These are phyloP conservation scores for Musca domestica DNA, from an alignment of 1,140 invertebrate genomes.

Conservation along the genomic window DNA sequence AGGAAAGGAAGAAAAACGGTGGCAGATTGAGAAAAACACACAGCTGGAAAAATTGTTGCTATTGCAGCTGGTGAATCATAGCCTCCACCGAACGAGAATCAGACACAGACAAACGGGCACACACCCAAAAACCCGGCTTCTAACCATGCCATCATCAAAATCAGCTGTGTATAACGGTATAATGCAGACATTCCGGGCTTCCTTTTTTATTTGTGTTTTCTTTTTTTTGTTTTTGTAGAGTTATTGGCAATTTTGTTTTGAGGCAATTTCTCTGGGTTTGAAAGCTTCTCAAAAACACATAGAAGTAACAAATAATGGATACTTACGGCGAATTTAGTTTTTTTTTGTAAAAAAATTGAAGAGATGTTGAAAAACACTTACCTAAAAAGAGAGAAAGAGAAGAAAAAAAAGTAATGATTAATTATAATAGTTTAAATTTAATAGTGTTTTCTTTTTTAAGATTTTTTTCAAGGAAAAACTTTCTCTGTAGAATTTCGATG, in stretches of 20 bases:
- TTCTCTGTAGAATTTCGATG: neutral
- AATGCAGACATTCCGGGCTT: slow-evolving; percentile 2
- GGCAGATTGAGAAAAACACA: no score
- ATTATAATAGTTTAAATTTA: slow-evolving; percentile 6
- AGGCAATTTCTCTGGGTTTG: no score
- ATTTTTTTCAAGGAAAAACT: neutral
- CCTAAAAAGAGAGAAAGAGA: slow-evolving; percentile 20
- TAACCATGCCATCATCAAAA: neutral
- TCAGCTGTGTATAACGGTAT: slow-evolving; percentile 18
- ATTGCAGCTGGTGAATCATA: slow-evolving; percentile 18
- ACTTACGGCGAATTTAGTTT: no score
- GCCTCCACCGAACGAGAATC: neutral
- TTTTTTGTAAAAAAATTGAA: neutral
- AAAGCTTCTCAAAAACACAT: no score
- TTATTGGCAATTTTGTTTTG: no score
- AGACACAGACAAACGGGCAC: no score
- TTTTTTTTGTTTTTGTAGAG: no score
- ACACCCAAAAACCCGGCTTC: no score
- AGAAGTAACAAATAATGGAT: no score
- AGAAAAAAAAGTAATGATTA: slow-evolving; percentile 2
- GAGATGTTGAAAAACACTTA: slow-evolving; percentile 6
- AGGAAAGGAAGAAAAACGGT: neutral
- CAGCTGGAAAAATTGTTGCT: slow-evolving; percentile 9
- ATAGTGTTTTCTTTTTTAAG: neutral
- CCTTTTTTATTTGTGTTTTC: no score